Base-by-base conservation (phyloP, 2,113 vertebrate species). In the Nansenia antarctica region DNA sequence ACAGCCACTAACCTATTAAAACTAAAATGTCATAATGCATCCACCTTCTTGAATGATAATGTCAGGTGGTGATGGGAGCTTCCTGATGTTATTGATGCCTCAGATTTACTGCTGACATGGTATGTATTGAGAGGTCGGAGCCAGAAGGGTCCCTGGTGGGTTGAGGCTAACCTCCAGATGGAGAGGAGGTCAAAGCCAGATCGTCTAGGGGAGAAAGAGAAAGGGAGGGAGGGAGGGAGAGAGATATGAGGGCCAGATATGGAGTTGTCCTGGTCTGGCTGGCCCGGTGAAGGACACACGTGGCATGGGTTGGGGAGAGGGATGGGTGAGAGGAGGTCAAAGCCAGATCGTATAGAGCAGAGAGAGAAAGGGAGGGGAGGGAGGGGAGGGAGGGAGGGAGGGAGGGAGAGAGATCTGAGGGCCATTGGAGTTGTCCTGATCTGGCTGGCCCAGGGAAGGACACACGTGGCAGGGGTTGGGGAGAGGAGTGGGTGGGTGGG, bases 131-230 rank as follows among this genome's bases (percentile, higher is more conserved):
- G 32, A 65, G 42, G 37, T 69, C 22, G 1, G 34, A 67, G 72
- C 73, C 72, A 34, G 58, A 47, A 58, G 49, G 26, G 57, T 61
- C 74, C 77, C 64, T 42, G 3, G 69, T 73, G 71, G 60, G 60
- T 15, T 68, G 54, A 72, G n/a, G n/a, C n/a, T 39, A 39, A 39
- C 12, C 37, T 39, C 39, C 39, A 42, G 39, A 15, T 42, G 39
- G 11, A 18, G 39, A 42, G 39, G 9, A 42, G 39, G 11, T 42
- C 9, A 18, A 42, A 14, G 39, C 12, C 39, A 42, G 39, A 42
- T 42, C 39, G 18, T 14, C 12, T 18, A 42, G 12, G 18, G 11
- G 39, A 42, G n/a, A n/a, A n/a, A n/a, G n/a, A n/a, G n/a, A n/a
- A n/a, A n/a, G n/a, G n/a, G n/a, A n/a, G n/a, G n/a, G n/a, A n/a